A percentile compares a stretch with the other conserved stretches of the same genome.
phyloP scores from a whole-genome alignment of 2,797 vertebrate species.

The Anisognathus igniventris region DNA sequence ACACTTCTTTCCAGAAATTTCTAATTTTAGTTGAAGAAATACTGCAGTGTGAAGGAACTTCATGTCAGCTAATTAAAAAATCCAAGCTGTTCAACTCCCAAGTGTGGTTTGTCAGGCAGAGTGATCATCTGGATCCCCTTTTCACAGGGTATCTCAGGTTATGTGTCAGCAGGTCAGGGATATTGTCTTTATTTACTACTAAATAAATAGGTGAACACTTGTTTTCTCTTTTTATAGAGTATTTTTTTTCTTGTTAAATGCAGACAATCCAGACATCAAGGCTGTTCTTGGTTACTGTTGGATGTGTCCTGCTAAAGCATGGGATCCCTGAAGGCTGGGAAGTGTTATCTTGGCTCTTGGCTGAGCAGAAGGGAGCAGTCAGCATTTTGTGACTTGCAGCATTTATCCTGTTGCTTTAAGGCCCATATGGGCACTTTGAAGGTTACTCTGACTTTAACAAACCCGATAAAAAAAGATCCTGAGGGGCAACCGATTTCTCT shows the following conservation, averaged over 20 bases:
- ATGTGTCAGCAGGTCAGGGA: background rate
- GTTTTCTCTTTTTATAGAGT: background rate
- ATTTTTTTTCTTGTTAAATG: background rate
- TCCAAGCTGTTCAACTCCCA: background rate
- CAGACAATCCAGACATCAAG: background rate
- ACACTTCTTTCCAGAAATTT: background rate
- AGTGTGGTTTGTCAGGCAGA: background rate
- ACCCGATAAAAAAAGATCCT: background rate
- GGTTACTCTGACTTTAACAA: background rate
- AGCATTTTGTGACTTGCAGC: background rate
- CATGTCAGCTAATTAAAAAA: background rate
- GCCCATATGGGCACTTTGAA: background rate
- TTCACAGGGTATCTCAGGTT: background rate
- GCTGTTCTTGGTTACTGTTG: background rate
- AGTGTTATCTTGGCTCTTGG: background rate
- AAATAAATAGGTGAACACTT: background rate
- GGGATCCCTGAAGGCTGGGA: background rate
- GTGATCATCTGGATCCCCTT: background rate
- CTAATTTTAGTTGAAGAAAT: background rate
- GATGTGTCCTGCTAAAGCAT: background rate
- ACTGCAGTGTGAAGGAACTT: background rate
- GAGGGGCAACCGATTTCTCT: background rate
- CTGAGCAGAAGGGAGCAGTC: background rate
- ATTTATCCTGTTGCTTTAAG: background rate
- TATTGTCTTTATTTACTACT: background rate